A percentile compares a stretch with the other conserved stretches of the same genome.
Conservation (phyloP, 2,797 vertebrate genomes). For the Allenopithecus nigroviridis region DNA sequence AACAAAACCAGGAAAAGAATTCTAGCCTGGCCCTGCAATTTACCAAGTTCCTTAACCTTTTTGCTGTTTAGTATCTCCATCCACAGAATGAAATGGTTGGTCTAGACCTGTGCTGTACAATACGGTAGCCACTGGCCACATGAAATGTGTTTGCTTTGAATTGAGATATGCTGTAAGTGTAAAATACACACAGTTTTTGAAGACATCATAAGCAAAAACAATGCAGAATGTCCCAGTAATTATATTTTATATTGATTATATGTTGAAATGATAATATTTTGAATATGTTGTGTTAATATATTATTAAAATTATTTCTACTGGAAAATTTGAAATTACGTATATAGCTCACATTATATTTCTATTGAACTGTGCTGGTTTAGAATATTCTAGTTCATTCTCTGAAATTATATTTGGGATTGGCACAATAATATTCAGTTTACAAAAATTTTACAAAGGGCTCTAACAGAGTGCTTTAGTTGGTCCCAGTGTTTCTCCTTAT, state of each 20-base stretch:
- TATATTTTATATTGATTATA: not conserved
- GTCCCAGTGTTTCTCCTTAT: not conserved
- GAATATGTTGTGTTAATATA: not conserved
- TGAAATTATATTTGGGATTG: not conserved
- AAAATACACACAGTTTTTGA: not conserved
- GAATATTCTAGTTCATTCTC: not conserved
- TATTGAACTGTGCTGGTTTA: not conserved
- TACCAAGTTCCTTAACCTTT: not conserved
- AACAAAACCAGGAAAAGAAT: not conserved
- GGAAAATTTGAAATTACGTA: not conserved
- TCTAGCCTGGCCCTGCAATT: not conserved
- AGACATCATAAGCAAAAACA: not conserved
- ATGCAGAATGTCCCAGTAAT: not conserved
- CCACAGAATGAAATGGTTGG: not conserved
- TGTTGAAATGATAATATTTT: not conserved
- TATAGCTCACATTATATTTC: not conserved
- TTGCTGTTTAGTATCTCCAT: not conserved
- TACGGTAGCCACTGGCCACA: not conserved
- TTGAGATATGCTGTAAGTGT: not conserved
- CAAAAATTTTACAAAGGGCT: not conserved
- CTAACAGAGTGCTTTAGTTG: not conserved
- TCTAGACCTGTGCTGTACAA: not conserved
- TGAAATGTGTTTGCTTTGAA: not conserved
- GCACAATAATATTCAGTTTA: not conserved
- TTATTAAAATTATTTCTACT: not conserved